phyloP scores from a whole-genome alignment of 2,888 invertebrate species.

The Hymenopus coronatus region DNA sequence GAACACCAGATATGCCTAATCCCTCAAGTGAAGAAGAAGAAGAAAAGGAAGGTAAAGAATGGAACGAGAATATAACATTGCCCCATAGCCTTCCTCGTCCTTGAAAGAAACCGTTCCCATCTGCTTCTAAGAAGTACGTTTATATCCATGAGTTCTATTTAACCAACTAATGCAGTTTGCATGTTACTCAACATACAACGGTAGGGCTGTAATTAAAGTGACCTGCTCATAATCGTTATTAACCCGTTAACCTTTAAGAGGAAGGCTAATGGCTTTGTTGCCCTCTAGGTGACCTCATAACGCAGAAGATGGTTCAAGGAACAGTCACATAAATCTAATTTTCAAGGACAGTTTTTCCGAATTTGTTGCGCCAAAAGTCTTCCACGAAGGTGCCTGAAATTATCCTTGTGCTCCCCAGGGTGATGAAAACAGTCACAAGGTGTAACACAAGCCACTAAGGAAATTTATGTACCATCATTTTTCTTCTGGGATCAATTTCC shows the following conservation, averaged over 20 bases:
- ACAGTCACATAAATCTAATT: neutral
- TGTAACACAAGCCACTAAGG: too few relatives aligned
- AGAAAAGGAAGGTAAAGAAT: too few relatives aligned
- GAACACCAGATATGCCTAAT: too few relatives aligned
- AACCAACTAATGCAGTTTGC: neutral
- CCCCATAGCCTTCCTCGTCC: neutral
- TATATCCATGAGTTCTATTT: neutral
- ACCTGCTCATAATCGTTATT: neutral
- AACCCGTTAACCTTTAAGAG: neutral
- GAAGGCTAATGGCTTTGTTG: neutral
- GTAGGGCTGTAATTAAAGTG: neutral
- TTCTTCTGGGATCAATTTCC: too few relatives aligned
- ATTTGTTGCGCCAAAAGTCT: neutral
- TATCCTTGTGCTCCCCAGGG: too few relatives aligned
- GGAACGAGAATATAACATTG: too few relatives aligned
- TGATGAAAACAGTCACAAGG: too few relatives aligned
- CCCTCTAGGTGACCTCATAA: neutral
- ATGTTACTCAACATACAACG: neutral
- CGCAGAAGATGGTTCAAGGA: neutral
- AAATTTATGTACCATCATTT: too few relatives aligned
- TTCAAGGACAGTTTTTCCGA: neutral
- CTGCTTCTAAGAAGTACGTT: too few relatives aligned
- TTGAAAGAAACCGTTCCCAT: neutral
- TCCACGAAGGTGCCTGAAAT: neutral
- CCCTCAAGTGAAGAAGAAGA: too few relatives aligned